Evolutionary conservation across 1,140 invertebrate genomes (phyloP).

Genomic region (Dendrolimus kikuchii): DNA sequence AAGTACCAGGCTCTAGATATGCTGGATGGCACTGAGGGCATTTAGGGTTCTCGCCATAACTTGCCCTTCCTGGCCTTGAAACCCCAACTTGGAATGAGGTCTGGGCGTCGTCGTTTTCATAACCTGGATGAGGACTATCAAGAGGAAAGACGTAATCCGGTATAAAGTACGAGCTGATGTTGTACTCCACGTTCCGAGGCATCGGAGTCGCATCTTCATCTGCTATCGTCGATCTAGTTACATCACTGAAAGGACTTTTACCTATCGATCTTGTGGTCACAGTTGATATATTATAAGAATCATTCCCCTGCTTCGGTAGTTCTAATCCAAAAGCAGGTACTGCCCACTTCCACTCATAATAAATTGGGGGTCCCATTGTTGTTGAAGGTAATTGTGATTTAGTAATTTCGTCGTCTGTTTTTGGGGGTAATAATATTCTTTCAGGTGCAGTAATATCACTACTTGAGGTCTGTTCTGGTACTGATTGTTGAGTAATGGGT

Average conservation of each 20-base stretch:
- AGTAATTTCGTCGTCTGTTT: slow-evolving; percentile 27
- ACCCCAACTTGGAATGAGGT: slow-evolving; percentile 74
- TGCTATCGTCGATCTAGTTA: slow-evolving; percentile 26
- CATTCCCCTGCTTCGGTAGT: slow-evolving; percentile 59
- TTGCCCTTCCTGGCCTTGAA: slow-evolving; percentile 59
- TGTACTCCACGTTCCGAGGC: slow-evolving; percentile 46
- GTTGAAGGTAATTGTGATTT: slow-evolving; percentile 47
- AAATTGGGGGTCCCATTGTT: slow-evolving; percentile 75
- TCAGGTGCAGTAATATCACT: slow-evolving; percentile 26
- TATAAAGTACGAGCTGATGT: slow-evolving; percentile 66
- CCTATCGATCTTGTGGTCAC: slow-evolving; percentile 19
- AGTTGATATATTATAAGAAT: slow-evolving; percentile 23
- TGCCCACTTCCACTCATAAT: slow-evolving; percentile 77
- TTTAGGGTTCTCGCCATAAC: slow-evolving; percentile 73
- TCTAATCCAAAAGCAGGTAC: slow-evolving; percentile 73
- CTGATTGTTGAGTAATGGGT: slow-evolving; percentile 7
- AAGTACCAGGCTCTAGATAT: slow-evolving; percentile 72
- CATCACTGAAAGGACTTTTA: slow-evolving; percentile 39
- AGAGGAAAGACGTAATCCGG: slow-evolving; percentile 74
- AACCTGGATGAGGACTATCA: slow-evolving; percentile 71
- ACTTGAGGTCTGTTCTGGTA: neutral
- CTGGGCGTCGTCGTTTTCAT: slow-evolving; percentile 67
- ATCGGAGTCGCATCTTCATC: slow-evolving; percentile 30
- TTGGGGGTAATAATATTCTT: slow-evolving; percentile 49
- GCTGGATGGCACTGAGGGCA: slow-evolving; percentile 76